These are phyloP conservation scores for Allacma fusca DNA, from an alignment of 2,888 invertebrate species.

Conservation along the genomic window DNA sequence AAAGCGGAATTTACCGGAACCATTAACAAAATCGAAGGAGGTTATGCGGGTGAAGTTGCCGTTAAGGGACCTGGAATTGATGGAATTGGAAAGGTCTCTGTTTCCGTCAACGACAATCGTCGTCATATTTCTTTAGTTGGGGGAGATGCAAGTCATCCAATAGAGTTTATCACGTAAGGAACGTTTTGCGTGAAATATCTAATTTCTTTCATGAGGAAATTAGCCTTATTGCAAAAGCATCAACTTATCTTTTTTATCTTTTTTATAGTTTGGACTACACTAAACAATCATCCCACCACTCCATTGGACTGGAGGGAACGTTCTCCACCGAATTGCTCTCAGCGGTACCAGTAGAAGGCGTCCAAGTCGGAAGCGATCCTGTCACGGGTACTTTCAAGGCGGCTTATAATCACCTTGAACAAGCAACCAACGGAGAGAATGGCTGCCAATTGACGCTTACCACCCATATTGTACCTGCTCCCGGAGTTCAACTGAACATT, in stretches of 20 bases:
- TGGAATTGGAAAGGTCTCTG: neutral
- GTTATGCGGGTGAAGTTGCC: constrained; percentile 6
- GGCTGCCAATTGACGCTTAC: neutral
- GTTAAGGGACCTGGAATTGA: neutral
- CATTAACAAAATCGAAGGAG: constrained; percentile 10
- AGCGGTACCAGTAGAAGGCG: too few species aligned
- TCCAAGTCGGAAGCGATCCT: too few species aligned
- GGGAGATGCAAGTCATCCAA: constrained; percentile 13
- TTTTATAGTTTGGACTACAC: constrained; percentile 27
- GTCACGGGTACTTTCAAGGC: constrained; percentile 21
- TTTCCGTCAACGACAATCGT: constrained; percentile 1
- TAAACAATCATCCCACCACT: neutral
- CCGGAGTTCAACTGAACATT: too few species aligned
- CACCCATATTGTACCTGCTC: neutral
- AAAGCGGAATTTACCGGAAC: neutral
- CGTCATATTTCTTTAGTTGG: constrained; percentile 13
- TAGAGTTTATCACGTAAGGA: constrained; percentile 30
- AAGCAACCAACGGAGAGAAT: neutral
- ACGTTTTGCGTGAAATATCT: too few species aligned
- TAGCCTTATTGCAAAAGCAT: too few species aligned
- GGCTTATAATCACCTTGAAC: neutral
- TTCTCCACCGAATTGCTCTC: constrained; percentile 6
- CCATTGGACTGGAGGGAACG: neutral
- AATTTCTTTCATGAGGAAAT: neutral
- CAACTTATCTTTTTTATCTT: neutral